These are phyloP conservation scores for Pegea sp. DNA, from an alignment of 23 tunicate species.

Conservation along the genomic window DNA sequence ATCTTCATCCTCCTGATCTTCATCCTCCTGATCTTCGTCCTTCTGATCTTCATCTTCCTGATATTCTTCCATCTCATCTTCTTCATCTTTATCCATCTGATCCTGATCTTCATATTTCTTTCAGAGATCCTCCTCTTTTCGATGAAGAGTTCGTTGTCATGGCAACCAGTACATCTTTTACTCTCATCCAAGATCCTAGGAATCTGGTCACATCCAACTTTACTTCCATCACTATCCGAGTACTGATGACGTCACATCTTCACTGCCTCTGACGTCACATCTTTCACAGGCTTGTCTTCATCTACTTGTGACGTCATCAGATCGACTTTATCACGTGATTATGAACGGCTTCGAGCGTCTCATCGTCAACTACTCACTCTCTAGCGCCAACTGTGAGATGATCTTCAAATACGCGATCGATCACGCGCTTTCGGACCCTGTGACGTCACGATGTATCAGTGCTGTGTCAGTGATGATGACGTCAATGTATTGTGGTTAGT, in stretches of 20 bases:
- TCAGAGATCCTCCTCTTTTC: conserved; percentile 20
- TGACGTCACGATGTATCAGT: conserved; percentile 8
- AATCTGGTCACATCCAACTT: conserved; percentile 27
- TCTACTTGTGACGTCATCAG: conserved; percentile 3
- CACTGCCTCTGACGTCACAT: no score
- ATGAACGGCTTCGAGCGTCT: conserved; percentile 36
- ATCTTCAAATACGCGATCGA: conserved; percentile 44
- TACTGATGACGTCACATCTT: neutral
- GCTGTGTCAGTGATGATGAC: conserved; percentile 38
- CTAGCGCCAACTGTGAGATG: conserved; percentile 25
- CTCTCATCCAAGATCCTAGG: conserved; percentile 18
- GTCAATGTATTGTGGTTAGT: conserved; percentile 81
- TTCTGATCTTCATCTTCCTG: no score
- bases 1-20: no score
- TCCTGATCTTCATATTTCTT: neutral
- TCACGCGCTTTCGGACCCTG: conserved; percentile 14
- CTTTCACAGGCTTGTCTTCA: no score
- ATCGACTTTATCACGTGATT: conserved; percentile 34
- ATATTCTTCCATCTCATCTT: no score
- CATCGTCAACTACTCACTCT: conserved; percentile 27
- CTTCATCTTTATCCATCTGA: neutral
- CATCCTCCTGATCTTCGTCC: no score
- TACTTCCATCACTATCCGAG: conserved; percentile 14
- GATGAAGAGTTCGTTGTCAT: conserved; percentile 23
- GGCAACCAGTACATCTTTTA: conserved; percentile 18